Conservation (phyloP, 2,113 vertebrate genomes). For the Holacanthus passer region DNA sequence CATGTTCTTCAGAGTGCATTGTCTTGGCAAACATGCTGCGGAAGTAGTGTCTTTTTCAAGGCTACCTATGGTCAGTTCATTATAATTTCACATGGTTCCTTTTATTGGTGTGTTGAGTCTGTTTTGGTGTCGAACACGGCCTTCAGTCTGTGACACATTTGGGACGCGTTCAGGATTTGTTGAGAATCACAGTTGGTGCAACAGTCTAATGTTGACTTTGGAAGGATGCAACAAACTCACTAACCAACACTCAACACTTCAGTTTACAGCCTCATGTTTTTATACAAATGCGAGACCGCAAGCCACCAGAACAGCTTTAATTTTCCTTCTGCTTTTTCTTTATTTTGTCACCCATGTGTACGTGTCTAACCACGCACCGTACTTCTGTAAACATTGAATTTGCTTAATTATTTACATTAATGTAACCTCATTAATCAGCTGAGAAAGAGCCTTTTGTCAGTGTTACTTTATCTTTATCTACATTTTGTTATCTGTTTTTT, state of each 20-base stretch:
- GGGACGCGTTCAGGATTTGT: not conserved
- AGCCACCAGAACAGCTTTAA: not conserved
- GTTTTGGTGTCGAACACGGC: not conserved
- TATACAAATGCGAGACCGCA: not conserved
- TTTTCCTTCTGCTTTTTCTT: not conserved
- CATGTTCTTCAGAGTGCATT: not conserved
- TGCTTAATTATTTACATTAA: not conserved
- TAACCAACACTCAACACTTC: constrained; percentile 7
- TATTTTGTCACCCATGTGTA: not conserved
- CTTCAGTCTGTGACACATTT: not conserved
- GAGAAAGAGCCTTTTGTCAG: not conserved
- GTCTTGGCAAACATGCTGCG: constrained; percentile 7
- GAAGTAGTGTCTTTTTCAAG: constrained; percentile 22
- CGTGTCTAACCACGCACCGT: not conserved
- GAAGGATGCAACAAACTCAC: not conserved
- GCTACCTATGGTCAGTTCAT: constrained; percentile 1
- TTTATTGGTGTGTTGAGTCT: not conserved
- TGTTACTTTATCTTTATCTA: not conserved
- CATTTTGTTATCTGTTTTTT: not conserved
- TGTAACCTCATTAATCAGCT: not conserved
- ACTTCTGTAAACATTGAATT: not conserved
- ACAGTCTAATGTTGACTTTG: not conserved
- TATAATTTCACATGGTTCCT: constrained; percentile 1
- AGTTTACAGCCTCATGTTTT: not conserved
- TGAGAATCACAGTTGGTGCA: not conserved